Conservation (phyloP, 2,113 vertebrate genomes). For the human region DNA sequence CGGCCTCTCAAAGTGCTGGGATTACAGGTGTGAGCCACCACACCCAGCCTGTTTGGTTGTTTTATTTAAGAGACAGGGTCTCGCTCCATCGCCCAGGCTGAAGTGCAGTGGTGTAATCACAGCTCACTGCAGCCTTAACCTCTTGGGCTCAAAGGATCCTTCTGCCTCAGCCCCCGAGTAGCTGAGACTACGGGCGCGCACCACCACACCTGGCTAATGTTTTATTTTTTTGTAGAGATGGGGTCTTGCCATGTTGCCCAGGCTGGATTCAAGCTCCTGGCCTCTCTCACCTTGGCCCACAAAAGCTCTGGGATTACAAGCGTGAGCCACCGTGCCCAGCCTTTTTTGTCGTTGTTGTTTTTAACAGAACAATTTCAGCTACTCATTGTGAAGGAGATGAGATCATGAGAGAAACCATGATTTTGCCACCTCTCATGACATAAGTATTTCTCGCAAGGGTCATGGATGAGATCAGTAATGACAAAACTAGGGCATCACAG, state of each 20-base stretch:
- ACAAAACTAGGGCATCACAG: rapidly evolving
- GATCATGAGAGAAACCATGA: background rate
- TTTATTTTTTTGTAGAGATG: background rate
- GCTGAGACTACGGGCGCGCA: no score
- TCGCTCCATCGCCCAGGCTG: no score
- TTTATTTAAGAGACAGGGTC: no score
- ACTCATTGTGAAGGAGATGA: rapidly evolving
- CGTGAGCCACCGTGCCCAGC: background rate
- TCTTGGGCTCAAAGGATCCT: no score
- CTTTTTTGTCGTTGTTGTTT: background rate
- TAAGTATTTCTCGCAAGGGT: background rate
- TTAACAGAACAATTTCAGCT: background rate
- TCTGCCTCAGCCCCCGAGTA: no score
- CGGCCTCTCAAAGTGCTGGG: no score
- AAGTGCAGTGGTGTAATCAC: no score
- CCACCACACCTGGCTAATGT: no score
- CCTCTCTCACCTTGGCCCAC: background rate
- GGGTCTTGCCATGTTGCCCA: background rate
- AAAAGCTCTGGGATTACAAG: background rate
- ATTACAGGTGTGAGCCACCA: no score
- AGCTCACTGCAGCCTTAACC: no score
- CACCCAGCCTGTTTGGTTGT: no score
- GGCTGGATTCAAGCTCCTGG: background rate
- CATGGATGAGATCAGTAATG: background rate
- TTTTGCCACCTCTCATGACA: background rate